Conservation (phyloP, 1,140 invertebrate species). For the Drosophila cardini region DNA sequence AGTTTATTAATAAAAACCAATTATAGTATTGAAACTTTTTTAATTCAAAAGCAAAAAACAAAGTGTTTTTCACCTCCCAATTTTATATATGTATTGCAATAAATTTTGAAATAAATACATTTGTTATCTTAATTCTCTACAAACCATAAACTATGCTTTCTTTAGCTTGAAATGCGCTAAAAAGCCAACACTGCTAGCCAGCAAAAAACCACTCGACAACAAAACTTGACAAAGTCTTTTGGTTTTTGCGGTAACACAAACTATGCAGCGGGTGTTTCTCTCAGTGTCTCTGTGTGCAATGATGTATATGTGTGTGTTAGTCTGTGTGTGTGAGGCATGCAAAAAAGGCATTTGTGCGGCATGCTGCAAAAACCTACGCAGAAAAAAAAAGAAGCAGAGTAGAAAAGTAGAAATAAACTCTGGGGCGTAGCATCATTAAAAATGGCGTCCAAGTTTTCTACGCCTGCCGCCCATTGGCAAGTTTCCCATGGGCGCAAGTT, state of each 20-base stretch:
- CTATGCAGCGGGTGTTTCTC: constrained; percentile 48
- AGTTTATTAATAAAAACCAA: too few relatives aligned
- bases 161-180: too few relatives aligned
- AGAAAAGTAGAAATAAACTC: constrained; percentile 19
- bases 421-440: constrained; percentile 44
- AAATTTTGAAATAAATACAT: too few relatives aligned
- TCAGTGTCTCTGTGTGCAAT: neutral
- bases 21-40: too few relatives aligned
- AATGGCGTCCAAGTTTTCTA: constrained; percentile 42
- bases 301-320: constrained; percentile 9
- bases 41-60: too few relatives aligned
- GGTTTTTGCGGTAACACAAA: constrained; percentile 51
- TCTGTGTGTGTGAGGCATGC: constrained; percentile 36
- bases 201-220: constrained; percentile 44
- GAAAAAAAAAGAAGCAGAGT: constrained; percentile 4
- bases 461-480: constrained; percentile 28
- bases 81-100: too few relatives aligned
- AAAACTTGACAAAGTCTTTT: constrained; percentile 59
- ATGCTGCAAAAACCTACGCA: constrained; percentile 48
- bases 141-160: too few relatives aligned
- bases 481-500: constrained; percentile 31
- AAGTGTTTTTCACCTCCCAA: too few relatives aligned
- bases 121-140: too few relatives aligned
- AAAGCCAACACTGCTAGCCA: too few relatives aligned
- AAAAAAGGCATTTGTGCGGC: constrained; percentile 45